Base-by-base conservation (phyloP, 2,888 invertebrate genomes). In the Pinctada fucata region DNA sequence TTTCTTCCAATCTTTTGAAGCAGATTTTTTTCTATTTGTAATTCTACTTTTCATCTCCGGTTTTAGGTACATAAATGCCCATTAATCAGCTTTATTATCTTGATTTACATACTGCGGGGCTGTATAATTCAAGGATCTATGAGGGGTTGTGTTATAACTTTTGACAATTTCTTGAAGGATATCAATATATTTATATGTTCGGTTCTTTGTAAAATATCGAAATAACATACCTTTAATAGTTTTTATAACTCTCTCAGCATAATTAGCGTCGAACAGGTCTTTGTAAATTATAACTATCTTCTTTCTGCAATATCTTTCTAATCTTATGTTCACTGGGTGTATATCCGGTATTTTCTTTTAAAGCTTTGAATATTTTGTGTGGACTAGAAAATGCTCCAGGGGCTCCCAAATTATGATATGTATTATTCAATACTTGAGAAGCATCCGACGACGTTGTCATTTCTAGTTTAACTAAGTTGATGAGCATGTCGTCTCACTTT, bases 141-240 rank as follows among this genome's bases (percentile, higher is more conserved):
- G 84, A 1, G 82, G 81, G 10, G 79, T 79, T 31, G 72, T 48
- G 47, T 84, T 79, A 71, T 80, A 82, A 58, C 70, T 81, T 8
- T 72, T 49, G 0, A 79, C 79, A 3, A 79, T 69, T 51, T 77
- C 76, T 58, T 80, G 70, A 72, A 80, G 64, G 49, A 78, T 64
- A 72, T 80, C 76, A 10, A 79, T 70, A 74, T 82, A 83, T 16
- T 69, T 52, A n/a, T 80, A 79, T 3, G 72, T 66, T 74, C 72
- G 72, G 49, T 76, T 68, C 45, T 75, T 75, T 8, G 52, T 69
- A 58, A 79, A 66, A 50, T 71, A 79, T 58, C 73, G 58, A 69
- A 50, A 79, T 31, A 79, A 48, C 65, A 70, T 72, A n/a, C 4
- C 47, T 51, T 76, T 72, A 2, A 72, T 31, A 16, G 79, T 76